Conservation (phyloP, 2,888 invertebrate genomes). For the Drosophila birchii region DNA sequence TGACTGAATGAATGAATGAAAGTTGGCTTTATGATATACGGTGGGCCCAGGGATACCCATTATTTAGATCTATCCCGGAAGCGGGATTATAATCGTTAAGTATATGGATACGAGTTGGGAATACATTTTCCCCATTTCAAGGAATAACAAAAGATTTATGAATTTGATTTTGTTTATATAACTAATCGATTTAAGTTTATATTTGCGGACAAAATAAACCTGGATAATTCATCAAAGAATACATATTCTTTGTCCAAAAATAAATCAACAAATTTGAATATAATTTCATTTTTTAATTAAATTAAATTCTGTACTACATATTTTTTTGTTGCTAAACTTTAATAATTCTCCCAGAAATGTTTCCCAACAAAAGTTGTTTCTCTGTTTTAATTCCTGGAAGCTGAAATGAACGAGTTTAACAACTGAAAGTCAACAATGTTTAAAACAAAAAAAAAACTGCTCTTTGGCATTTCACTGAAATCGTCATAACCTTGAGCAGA, state of each 20-base stretch:
- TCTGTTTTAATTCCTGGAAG: not conserved
- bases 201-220: not conserved
- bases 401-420: not conserved
- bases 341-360: too few relatives aligned
- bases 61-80: constrained; percentile 23
- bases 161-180: constrained; percentile 15
- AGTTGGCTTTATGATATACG: constrained; percentile 43
- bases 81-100: constrained; percentile 15
- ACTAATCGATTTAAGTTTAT: not conserved
- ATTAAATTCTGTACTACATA: not conserved
- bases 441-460: not conserved
- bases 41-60: constrained; percentile 17
- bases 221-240: not conserved
- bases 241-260: not conserved
- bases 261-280: not conserved
- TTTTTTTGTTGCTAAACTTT: not conserved
- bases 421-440: not conserved
- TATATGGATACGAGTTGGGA: constrained; percentile 4
- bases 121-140: not conserved
- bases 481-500: not conserved
- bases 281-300: not conserved
- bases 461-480: not conserved
- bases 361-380: not conserved
- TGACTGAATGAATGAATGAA: constrained; percentile 55
- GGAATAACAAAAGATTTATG: constrained; percentile 18